These are phyloP conservation scores for Myanophis thanlyinensis DNA, from an alignment of 2,113 vertebrate genomes.

Conservation along the genomic window DNA sequence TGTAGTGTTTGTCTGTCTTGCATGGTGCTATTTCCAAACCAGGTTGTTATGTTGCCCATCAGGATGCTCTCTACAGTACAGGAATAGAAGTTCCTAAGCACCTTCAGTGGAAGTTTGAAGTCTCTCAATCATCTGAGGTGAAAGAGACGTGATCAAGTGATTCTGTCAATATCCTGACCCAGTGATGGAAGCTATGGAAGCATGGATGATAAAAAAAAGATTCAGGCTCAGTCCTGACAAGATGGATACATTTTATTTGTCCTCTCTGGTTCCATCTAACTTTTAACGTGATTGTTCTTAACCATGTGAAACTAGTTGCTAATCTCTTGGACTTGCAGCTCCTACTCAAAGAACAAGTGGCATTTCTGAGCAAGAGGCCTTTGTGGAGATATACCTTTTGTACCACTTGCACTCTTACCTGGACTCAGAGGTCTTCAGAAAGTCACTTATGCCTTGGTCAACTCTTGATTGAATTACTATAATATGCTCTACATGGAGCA, in stretches of 20 bases:
- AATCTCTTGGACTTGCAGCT: neutral
- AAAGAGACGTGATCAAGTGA: neutral
- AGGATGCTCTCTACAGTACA: too few relatives aligned
- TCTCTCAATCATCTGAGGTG: too few relatives aligned
- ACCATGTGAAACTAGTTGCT: neutral
- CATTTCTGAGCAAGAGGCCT: neutral
- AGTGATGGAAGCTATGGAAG: neutral
- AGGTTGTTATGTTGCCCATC: too few relatives aligned
- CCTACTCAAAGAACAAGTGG: neutral
- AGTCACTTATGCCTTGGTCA: neutral
- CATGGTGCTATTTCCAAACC: too few relatives aligned
- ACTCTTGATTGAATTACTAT: neutral
- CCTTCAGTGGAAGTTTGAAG: too few relatives aligned
- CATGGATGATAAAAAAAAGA: neutral
- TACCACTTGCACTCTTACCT: neutral
- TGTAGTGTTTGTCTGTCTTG: too few relatives aligned
- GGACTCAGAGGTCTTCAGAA: neutral
- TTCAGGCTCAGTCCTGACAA: neutral
- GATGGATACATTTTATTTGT: neutral
- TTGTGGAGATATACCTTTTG: neutral
- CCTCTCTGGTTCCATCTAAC: neutral
- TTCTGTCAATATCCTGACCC: neutral
- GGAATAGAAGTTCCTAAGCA: too few relatives aligned
- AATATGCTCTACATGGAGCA: neutral
- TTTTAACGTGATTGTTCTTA: neutral